These are phyloP conservation scores for Metellina segmentata DNA, from an alignment of 2,888 invertebrate species.

Conservation along the genomic window DNA sequence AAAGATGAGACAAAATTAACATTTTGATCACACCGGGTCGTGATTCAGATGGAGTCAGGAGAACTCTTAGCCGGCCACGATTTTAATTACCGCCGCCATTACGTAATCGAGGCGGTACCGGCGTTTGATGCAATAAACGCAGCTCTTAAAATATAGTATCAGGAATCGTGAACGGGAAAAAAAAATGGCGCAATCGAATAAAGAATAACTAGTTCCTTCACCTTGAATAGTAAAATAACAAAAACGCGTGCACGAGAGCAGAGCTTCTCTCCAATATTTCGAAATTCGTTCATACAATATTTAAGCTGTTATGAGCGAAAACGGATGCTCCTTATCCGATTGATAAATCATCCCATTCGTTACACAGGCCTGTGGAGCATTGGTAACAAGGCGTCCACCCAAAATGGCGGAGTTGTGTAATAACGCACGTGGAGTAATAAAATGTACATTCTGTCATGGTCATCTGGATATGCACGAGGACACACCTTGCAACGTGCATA, in stretches of 20 bases:
- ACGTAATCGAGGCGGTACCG: background rate
- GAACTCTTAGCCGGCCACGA: conserved; percentile 19
- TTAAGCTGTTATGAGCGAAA: conserved; percentile 46
- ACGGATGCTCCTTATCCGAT: conserved; percentile 32
- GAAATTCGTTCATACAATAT: conserved; percentile 30
- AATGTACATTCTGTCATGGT: background rate
- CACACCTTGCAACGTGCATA: background rate
- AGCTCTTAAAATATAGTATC: no score
- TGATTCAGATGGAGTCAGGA: conserved; percentile 27
- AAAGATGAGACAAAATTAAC: conserved; percentile 6
- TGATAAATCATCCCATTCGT: conserved; percentile 31
- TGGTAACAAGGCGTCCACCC: conserved; percentile 4
- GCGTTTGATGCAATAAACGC: no score
- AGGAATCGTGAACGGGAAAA: background rate
- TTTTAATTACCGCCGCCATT: conserved; percentile 42
- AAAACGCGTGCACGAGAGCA: background rate
- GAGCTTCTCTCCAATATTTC: conserved; percentile 23
- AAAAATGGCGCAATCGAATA: conserved; percentile 40
- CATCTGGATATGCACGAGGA: background rate
- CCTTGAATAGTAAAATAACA: conserved; percentile 47
- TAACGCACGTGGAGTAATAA: background rate
- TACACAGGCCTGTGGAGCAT: background rate
- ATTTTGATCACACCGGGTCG: background rate
- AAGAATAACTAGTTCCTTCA: conserved; percentile 53
- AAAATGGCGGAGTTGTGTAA: conserved; percentile 1